phyloP scores from a whole-genome alignment of 2,113 vertebrate genomes.

The Balaeniceps rex region DNA sequence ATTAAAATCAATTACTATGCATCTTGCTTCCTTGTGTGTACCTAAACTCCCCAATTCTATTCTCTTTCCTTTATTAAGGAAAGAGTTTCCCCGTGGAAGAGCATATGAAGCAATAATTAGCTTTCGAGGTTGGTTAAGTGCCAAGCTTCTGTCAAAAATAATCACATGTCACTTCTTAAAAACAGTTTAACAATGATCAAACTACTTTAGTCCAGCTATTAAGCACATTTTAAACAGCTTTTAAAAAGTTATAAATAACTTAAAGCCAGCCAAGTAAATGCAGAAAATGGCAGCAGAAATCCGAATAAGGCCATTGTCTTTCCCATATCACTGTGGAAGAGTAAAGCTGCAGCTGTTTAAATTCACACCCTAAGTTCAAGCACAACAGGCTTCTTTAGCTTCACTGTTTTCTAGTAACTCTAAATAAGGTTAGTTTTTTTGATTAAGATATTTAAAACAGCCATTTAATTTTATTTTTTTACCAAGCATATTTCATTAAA shows the following conservation, averaged over 20 bases:
- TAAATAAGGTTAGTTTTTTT: background rate
- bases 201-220: constrained; percentile 27
- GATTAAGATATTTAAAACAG: background rate
- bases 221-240: constrained; percentile 19
- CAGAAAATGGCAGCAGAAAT: background rate
- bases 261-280: background rate
- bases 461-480: background rate
- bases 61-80: background rate
- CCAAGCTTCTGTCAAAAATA: constrained; percentile 20
- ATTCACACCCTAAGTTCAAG: background rate
- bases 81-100: background rate
- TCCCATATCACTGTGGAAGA: background rate
- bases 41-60: background rate
- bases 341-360: background rate
- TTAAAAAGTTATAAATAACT: constrained; percentile 25
- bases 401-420: background rate
- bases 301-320: background rate
- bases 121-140: background rate
- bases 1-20: background rate
- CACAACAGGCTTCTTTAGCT: background rate
- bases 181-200: constrained; percentile 7
- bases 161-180: background rate
- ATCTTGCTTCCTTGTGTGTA: background rate
- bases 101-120: background rate
- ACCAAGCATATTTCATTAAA: background rate